Percentiles rank a stretch among this genome's conserved stretches.
These are phyloP conservation scores for Tachina fera DNA, from an alignment of 2,888 invertebrate genomes.

Conservation along the genomic window DNA sequence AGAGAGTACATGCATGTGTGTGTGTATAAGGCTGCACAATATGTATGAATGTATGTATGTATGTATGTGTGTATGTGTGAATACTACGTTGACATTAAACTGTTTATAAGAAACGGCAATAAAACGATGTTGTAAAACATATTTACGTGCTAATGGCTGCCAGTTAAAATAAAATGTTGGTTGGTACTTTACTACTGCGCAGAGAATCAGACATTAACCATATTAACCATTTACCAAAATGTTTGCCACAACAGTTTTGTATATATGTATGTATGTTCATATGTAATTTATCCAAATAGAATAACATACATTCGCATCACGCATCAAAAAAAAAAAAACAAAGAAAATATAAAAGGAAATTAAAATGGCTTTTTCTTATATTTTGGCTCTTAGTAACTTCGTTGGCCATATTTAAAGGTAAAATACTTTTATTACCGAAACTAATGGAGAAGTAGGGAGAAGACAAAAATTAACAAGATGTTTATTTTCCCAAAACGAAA, in stretches of 20 bases:
- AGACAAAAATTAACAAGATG: not conserved
- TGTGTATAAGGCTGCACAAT: too few species aligned
- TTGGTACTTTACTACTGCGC: not conserved
- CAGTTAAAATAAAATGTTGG: conserved; percentile 44
- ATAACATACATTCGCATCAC: conserved; percentile 29
- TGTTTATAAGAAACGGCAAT: conserved; percentile 15
- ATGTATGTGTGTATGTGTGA: too few species aligned
- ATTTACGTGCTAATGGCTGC: conserved; percentile 62
- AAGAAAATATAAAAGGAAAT: not conserved
- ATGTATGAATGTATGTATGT: too few species aligned
- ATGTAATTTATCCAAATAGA: conserved; percentile 1
- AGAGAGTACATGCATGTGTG: too few species aligned
- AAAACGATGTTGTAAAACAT: conserved; percentile 32
- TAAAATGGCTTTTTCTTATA: conserved; percentile 34
- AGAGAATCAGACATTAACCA: conserved; percentile 13
- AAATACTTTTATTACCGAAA: conserved; percentile 45
- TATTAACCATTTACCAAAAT: conserved; percentile 51
- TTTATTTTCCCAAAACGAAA: conserved; percentile 27
- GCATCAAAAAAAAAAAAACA: not conserved
- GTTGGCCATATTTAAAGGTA: conserved; percentile 32
- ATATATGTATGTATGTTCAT: not conserved
- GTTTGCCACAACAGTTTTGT: conserved; percentile 42
- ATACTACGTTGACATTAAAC: conserved; percentile 19
- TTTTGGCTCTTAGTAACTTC: not conserved
- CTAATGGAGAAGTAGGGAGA: conserved; percentile 11